These are phyloP conservation scores for Zoanthus sociatus DNA, from an alignment of 92 coral and sea anemone genomes.

Conservation along the genomic window DNA sequence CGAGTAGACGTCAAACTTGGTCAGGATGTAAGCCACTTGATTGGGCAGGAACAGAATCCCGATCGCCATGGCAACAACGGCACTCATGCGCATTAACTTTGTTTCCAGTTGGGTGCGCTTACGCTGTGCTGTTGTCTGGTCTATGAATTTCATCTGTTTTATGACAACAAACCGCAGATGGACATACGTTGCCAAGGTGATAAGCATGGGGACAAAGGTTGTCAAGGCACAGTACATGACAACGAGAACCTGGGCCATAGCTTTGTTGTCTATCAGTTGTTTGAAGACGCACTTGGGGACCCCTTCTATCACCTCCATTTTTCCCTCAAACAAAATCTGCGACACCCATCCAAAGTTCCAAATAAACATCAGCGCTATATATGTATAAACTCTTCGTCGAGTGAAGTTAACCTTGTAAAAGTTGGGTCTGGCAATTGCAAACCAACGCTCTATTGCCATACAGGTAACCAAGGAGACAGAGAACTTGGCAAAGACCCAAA, in stretches of 20 bases:
- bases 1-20: slow-evolving; percentile 33
- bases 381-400: background rate
- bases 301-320: slow-evolving; percentile 14
- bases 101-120: slow-evolving; percentile 15
- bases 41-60: slow-evolving; percentile 33
- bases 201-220: slow-evolving; percentile 31
- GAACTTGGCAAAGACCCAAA: slow-evolving; percentile 34
- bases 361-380: slow-evolving; percentile 9
- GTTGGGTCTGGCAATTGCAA: slow-evolving; percentile 17
- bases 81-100: slow-evolving; percentile 24
- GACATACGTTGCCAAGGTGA: slow-evolving; percentile 27
- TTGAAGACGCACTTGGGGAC: slow-evolving; percentile 24
- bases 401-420: slow-evolving; percentile 18
- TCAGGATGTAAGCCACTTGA: slow-evolving; percentile 41
- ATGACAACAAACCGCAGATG: slow-evolving; percentile 15
- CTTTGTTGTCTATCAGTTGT: slow-evolving; percentile 16
- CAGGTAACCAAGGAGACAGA: slow-evolving; percentile 28
- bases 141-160: background rate
- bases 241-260: slow-evolving; percentile 20
- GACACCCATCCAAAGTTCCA: slow-evolving; percentile 41
- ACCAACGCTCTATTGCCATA: slow-evolving; percentile 39
- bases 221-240: slow-evolving; percentile 36
- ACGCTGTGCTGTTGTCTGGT: slow-evolving; percentile 4
- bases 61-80: slow-evolving; percentile 23
- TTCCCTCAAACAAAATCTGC: slow-evolving; percentile 20